These are phyloP conservation scores for Engraulis encrasicolus DNA, from an alignment of 2,113 vertebrate genomes.

Conservation along the genomic window DNA sequence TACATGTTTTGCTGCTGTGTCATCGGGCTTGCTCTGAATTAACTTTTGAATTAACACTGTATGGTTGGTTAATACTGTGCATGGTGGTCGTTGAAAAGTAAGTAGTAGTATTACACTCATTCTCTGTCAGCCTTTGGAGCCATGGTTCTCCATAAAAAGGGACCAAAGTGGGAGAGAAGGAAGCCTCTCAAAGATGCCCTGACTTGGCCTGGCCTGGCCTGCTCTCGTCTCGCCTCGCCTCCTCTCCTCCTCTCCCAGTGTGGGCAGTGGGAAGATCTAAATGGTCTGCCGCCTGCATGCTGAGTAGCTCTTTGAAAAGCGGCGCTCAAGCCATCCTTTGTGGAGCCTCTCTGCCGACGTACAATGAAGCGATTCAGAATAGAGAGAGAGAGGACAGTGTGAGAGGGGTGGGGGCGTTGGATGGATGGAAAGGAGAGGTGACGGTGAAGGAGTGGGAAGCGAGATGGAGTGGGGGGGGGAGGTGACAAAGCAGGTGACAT, in stretches of 20 bases:
- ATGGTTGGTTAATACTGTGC: too few relatives aligned
- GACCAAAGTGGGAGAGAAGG: not conserved
- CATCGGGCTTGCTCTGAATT: too few relatives aligned
- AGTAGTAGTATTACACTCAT: too few relatives aligned
- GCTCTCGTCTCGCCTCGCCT: too few relatives aligned
- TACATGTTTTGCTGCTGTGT: too few relatives aligned
- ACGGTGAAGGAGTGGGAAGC: too few relatives aligned
- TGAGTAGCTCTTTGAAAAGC: conserved; percentile 13
- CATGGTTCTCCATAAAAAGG: not conserved
- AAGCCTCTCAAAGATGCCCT: conserved; percentile 1
- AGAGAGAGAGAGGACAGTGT: not conserved
- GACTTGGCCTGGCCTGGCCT: too few relatives aligned
- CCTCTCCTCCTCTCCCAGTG: not conserved
- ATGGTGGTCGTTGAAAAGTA: too few relatives aligned
- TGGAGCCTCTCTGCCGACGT: not conserved
- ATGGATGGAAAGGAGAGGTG: too few relatives aligned
- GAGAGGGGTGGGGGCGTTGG: too few relatives aligned
- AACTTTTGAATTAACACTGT: too few relatives aligned
- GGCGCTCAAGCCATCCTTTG: conserved; percentile 1
- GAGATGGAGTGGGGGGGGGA: not conserved
- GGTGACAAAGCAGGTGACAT: conserved; percentile 11
- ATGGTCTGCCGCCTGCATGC: not conserved
- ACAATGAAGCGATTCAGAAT: conserved; percentile 10
- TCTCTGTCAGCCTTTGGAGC: too few relatives aligned
- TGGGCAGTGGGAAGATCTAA: not conserved